These are phyloP conservation scores for Greenwoodochromis staneri DNA, from an alignment of 2,113 vertebrate species.

Conservation along the genomic window DNA sequence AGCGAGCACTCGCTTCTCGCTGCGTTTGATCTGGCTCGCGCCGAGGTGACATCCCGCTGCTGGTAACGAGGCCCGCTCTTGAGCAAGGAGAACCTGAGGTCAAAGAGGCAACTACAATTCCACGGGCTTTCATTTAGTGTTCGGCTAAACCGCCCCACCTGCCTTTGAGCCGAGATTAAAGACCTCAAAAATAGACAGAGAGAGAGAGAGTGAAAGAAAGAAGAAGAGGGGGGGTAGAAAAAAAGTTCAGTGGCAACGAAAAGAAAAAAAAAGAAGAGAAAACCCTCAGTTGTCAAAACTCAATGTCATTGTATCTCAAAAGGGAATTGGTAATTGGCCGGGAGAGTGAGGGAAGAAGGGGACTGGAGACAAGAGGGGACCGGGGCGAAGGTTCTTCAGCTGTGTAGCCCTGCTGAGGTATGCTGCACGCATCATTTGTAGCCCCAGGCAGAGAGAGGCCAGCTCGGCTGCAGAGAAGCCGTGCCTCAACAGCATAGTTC, in stretches of 20 bases:
- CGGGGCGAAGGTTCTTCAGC: background rate
- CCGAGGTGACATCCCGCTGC: slow-evolving; percentile 45
- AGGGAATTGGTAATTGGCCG: slow-evolving; percentile 56
- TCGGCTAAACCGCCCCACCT: slow-evolving; percentile 44
- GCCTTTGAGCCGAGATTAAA: slow-evolving; percentile 65
- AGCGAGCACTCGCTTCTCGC: background rate
- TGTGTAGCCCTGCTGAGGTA: background rate
- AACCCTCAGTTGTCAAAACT: slow-evolving; percentile 49
- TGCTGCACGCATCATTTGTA: slow-evolving; percentile 4
- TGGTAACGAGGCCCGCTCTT: slow-evolving; percentile 52
- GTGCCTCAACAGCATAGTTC: slow-evolving; percentile 1
- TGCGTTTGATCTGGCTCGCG: slow-evolving; percentile 65
- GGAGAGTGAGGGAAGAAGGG: background rate
- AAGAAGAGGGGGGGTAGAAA: background rate
- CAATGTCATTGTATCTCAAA: slow-evolving; percentile 52
- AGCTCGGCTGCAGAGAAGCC: background rate
- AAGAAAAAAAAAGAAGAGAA: background rate
- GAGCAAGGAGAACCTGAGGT: slow-evolving; percentile 63
- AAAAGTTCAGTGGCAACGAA: slow-evolving; percentile 36
- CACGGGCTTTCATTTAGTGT: slow-evolving; percentile 50
- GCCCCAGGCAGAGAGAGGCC: slow-evolving; percentile 33
- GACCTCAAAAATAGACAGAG: slow-evolving; percentile 38
- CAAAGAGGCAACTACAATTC: slow-evolving; percentile 46
- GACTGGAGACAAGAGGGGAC: background rate
- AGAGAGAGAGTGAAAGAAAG: background rate